Conservation (phyloP, 2,113 vertebrate species). For the Lepus europaeus region DNA sequence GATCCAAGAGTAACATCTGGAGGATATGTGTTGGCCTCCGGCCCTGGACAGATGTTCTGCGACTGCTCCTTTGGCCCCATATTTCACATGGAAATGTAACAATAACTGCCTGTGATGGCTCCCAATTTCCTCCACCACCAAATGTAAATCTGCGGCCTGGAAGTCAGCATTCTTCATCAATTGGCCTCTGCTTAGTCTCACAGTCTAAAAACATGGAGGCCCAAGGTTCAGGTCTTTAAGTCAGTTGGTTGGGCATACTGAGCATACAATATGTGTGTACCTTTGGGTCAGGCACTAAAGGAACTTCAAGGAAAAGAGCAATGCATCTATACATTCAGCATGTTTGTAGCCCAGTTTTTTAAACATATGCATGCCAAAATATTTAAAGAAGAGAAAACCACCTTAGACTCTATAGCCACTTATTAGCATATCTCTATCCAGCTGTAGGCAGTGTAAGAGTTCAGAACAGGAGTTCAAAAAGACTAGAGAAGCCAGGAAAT, state of each 20-base stretch:
- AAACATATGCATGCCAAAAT: not conserved
- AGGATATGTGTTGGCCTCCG: constrained; percentile 77
- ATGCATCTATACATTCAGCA: not conserved
- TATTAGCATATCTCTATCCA: not conserved
- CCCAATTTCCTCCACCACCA: constrained; percentile 58
- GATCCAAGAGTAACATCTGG: constrained; percentile 78
- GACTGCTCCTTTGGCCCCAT: constrained; percentile 65
- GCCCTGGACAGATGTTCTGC: constrained; percentile 81
- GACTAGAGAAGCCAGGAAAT: not conserved
- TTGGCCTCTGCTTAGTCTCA: not conserved
- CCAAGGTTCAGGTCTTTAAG: not conserved
- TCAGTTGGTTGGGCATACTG: not conserved
- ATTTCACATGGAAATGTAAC: constrained; percentile 78
- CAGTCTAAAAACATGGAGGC: not conserved
- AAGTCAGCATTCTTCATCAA: constrained; percentile 52
- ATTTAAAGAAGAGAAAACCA: not conserved
- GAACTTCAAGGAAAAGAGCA: not conserved
- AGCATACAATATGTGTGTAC: not conserved
- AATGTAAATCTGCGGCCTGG: constrained; percentile 12
- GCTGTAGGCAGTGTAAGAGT: not conserved
- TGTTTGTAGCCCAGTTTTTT: not conserved
- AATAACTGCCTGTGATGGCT: constrained; percentile 66
- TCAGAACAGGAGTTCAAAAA: not conserved
- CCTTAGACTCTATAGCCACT: not conserved
- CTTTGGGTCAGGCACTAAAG: not conserved